Conservation (phyloP, 1,140 invertebrate genomes). For the Formica exsecta region DNA sequence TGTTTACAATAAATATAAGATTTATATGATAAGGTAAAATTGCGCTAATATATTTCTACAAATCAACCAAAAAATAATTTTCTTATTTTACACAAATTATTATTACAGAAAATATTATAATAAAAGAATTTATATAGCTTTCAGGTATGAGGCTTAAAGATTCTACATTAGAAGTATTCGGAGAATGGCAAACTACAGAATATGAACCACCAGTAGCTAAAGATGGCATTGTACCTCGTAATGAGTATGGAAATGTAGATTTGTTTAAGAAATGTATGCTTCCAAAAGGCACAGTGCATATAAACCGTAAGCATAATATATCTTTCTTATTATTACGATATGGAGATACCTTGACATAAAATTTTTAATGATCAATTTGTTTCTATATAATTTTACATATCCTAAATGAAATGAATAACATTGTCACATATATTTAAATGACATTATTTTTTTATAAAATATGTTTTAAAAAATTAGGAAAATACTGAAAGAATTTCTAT, state of each 20-base stretch:
- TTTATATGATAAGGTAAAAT: slow-evolving; percentile 92
- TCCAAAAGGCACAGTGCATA: slow-evolving; percentile 96
- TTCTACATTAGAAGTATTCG: slow-evolving; percentile 95
- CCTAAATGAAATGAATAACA: not conserved
- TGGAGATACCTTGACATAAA: not conserved
- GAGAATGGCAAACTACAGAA: slow-evolving; percentile 96
- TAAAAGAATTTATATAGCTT: slow-evolving; percentile 85
- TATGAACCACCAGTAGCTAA: slow-evolving; percentile 96
- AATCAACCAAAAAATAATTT: slow-evolving; percentile 37
- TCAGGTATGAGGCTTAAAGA: slow-evolving; percentile 91
- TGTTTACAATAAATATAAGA: too few species aligned
- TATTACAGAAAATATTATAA: not conserved
- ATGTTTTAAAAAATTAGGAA: not conserved
- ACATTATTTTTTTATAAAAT: not conserved
- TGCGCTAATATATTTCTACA: not conserved
- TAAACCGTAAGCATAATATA: slow-evolving; percentile 89
- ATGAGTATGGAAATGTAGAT: slow-evolving; percentile 99
- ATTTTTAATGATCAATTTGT: slow-evolving; percentile 15
- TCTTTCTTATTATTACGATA: not conserved
- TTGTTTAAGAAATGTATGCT: slow-evolving; percentile 98
- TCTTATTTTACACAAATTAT: slow-evolving; percentile 19
- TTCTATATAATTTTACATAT: not conserved
- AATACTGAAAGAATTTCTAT: slow-evolving; percentile 5
- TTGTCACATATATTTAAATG: not conserved
- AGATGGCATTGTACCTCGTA: slow-evolving; percentile 97